Percentiles rank a stretch among this genome's conserved stretches.
Conservation (phyloP, 2,113 vertebrate genomes). For the Monopterus albus region DNA sequence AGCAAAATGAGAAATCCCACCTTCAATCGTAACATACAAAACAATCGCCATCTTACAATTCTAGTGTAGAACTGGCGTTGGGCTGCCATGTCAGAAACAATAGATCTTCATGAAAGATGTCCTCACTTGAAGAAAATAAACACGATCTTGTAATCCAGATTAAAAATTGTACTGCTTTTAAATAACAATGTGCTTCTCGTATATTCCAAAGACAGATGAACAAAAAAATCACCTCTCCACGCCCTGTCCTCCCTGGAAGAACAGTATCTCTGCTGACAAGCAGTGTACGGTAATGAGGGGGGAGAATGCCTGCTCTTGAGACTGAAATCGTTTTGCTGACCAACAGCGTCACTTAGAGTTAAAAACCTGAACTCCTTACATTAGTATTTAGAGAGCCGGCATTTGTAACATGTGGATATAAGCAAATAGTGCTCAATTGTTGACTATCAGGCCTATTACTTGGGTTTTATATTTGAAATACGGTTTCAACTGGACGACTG, state of each 20-base stretch:
- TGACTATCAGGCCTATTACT: neutral
- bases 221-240: neutral
- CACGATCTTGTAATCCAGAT: neutral
- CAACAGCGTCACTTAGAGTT: conserved; percentile 61
- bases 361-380: neutral
- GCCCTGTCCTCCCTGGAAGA: neutral
- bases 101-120: neutral
- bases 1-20: conserved; percentile 10
- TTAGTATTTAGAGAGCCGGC: too few species aligned
- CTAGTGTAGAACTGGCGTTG: neutral
- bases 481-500: too few species aligned
- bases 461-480: neutral
- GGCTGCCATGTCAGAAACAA: conserved; percentile 5
- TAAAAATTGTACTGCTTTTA: neutral
- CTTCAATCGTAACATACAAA: neutral
- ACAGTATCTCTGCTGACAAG: neutral
- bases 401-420: too few species aligned
- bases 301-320: neutral
- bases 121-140: neutral
- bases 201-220: neutral
- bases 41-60: conserved; percentile 19
- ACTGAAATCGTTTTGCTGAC: neutral
- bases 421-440: fast-evolving
- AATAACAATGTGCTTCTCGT: neutral
- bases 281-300: too few species aligned